These are phyloP conservation scores for Drymodes brunneopygia DNA, from an alignment of 2,113 vertebrate species.

Conservation along the genomic window DNA sequence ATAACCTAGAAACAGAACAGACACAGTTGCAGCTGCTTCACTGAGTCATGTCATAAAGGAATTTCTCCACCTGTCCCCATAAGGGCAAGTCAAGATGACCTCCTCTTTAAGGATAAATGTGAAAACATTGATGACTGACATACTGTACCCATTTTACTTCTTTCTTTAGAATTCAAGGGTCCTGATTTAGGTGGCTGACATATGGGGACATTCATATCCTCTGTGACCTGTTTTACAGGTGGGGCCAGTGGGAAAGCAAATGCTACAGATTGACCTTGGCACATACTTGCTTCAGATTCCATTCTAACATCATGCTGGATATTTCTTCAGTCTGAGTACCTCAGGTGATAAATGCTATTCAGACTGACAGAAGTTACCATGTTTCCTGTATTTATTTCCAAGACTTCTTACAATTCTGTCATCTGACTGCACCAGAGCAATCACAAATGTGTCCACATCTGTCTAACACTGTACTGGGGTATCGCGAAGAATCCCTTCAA, in stretches of 20 bases:
- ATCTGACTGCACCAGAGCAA: neutral
- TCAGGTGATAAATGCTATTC: neutral
- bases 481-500: neutral
- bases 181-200: neutral
- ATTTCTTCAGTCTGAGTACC: neutral
- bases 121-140: neutral
- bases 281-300: neutral
- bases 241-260: neutral
- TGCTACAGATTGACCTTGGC: rapidly evolving
- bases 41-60: neutral
- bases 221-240: neutral
- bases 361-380: neutral
- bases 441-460: neutral
- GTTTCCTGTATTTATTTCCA: neutral
- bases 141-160: neutral
- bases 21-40: neutral
- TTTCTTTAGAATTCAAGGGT: neutral
- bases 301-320: neutral
- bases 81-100: neutral
- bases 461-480: rapidly evolving
- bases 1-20: neutral
- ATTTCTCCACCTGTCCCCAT: neutral
- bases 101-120: neutral
- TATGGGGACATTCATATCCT: neutral
- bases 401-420: neutral